phyloP scores from a whole-genome alignment of 1,140 invertebrate species.

The Sarcophaga bullata region DNA sequence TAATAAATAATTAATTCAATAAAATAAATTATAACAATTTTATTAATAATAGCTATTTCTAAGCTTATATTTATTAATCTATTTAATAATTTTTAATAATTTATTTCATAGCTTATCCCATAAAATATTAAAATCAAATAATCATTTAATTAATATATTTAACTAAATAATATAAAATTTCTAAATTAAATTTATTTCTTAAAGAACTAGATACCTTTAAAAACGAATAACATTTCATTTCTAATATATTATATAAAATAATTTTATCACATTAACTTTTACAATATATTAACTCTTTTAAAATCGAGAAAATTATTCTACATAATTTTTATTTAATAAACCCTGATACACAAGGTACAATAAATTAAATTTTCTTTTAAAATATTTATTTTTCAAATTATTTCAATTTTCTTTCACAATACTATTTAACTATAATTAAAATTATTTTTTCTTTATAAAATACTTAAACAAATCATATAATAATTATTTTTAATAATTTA shows the following conservation, averaged over 20 bases:
- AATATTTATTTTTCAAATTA: too few relatives aligned
- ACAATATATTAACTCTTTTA: slow-evolving; percentile 15
- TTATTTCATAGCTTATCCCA: slow-evolving; percentile 66
- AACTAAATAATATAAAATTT: slow-evolving; percentile 17
- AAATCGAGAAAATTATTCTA: slow-evolving; percentile 7
- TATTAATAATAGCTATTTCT: slow-evolving; percentile 60
- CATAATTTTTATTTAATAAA: slow-evolving; percentile 7
- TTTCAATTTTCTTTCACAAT: too few relatives aligned
- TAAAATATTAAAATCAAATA: slow-evolving; percentile 60
- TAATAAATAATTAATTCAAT: slow-evolving; percentile 44
- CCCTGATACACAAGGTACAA: too few relatives aligned
- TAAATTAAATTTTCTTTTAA: too few relatives aligned
- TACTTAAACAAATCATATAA: too few relatives aligned
- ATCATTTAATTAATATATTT: slow-evolving; percentile 51
- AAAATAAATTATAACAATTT: slow-evolving; percentile 57
- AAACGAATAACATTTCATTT: slow-evolving; percentile 14
- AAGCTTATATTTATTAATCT: slow-evolving; percentile 55
- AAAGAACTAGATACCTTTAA: slow-evolving; percentile 9
- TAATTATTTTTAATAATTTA: too few relatives aligned
- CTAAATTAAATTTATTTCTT: slow-evolving; percentile 15
- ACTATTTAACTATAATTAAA: too few relatives aligned
- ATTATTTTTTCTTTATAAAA: too few relatives aligned
- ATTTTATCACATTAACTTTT: background rate
- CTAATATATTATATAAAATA: slow-evolving; percentile 6
- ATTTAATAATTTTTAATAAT: slow-evolving; percentile 58